Conservation (phyloP, 2,113 vertebrate genomes). For the Nerophis lumbriciformis region DNA sequence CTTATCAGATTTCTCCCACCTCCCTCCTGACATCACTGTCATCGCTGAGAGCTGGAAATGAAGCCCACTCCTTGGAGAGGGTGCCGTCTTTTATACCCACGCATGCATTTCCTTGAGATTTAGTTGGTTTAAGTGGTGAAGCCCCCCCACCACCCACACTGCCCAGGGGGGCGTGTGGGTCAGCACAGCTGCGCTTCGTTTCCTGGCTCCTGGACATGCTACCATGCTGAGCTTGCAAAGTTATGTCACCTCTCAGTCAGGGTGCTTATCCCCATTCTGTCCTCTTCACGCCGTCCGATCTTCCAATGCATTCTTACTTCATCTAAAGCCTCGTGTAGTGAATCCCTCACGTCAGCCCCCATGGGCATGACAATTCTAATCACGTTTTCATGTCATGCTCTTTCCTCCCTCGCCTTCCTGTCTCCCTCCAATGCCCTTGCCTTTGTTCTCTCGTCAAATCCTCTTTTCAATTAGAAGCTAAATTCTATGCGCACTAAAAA, state of each 20-base stretch:
- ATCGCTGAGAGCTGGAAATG: constrained; percentile 18
- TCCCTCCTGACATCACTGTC: constrained; percentile 23
- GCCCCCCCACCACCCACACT: constrained; percentile 19
- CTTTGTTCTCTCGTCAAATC: constrained; percentile 38
- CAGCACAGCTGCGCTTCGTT: constrained; percentile 26
- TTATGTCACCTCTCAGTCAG: constrained; percentile 40
- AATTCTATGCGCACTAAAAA: constrained; percentile 4
- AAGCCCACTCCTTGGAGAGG: constrained; percentile 11
- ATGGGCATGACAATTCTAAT: constrained; percentile 53
- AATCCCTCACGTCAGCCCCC: constrained; percentile 45
- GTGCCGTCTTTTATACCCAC: constrained; percentile 12
- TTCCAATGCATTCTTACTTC: constrained; percentile 28
- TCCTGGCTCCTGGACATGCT: constrained; percentile 17
- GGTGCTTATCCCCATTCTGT: constrained; percentile 20
- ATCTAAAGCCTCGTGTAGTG: constrained; percentile 25
- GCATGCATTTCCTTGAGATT: constrained; percentile 28
- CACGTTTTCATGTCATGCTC: constrained; percentile 59
- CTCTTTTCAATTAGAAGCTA: constrained; percentile 8
- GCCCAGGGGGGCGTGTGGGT: constrained; percentile 22
- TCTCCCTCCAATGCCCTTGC: constrained; percentile 25
- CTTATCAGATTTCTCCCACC: constrained; percentile 19
- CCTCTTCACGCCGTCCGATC: constrained; percentile 5
- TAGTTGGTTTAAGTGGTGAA: constrained; percentile 28
- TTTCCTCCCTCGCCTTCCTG: constrained; percentile 12
- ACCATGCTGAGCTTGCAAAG: constrained; percentile 27